Percentiles rank a stretch among this genome's conserved stretches.
These are phyloP conservation scores for Sitta europaea DNA, from an alignment of 2,113 vertebrate genomes.

Conservation along the genomic window DNA sequence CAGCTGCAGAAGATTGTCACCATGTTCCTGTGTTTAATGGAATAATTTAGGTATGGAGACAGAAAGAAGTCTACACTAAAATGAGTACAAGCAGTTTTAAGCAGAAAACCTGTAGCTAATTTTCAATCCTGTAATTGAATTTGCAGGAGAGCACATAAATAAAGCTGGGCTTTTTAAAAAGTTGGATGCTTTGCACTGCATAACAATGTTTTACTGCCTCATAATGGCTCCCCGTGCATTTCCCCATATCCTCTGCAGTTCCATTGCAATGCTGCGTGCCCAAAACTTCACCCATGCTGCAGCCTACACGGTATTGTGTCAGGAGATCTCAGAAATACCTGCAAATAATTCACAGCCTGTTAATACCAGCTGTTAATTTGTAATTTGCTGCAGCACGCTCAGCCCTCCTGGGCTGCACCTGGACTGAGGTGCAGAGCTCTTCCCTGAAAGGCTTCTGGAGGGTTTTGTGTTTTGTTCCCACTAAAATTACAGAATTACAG, in stretches of 20 bases:
- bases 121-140: conserved; percentile 52
- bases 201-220: neutral
- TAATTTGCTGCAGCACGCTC: neutral
- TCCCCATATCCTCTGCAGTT: neutral
- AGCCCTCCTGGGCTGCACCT: neutral
- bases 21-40: conserved; percentile 20
- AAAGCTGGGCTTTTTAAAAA: neutral
- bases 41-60: conserved; percentile 35
- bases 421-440: neutral
- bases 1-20: neutral
- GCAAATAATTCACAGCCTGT: neutral
- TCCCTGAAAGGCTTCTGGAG: neutral
- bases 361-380: neutral
- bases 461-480: neutral
- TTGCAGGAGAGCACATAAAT: conserved; percentile 45
- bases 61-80: conserved; percentile 36
- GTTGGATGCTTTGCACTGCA: neutral
- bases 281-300: neutral
- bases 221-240: neutral
- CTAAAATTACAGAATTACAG: neutral
- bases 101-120: conserved; percentile 60
- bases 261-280: neutral
- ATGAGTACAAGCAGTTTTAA: conserved; percentile 45
- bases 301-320: neutral
- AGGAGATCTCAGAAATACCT: neutral